Conservation (phyloP, 2,113 vertebrate genomes). For the Coturnix japonica region DNA sequence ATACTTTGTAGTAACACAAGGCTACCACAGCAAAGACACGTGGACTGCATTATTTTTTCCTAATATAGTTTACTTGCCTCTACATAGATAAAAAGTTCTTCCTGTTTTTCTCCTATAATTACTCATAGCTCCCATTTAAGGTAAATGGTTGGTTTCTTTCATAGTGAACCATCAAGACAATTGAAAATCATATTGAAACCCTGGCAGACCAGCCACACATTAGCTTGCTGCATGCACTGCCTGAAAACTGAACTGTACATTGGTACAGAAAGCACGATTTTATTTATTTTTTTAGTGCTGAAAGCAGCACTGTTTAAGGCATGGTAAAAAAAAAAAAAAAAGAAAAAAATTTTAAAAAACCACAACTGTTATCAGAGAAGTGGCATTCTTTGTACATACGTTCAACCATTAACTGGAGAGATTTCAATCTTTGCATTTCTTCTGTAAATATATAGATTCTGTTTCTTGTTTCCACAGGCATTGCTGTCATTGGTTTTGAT, state of each 20-base stretch:
- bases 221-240: neutral
- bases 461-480: neutral
- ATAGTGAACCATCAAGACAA: neutral
- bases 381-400: too few relatives aligned
- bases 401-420: neutral
- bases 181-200: neutral
- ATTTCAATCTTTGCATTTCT: neutral
- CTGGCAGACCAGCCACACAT: neutral
- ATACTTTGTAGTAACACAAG: neutral
- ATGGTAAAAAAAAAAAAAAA: neutral
- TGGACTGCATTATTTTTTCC: neutral
- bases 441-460: neutral
- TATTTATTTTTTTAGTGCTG: neutral
- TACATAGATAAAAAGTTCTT: neutral
- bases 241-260: neutral
- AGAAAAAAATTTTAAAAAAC: neutral
- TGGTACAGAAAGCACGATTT: neutral
- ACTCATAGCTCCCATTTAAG: neutral
- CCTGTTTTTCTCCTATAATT: neutral
- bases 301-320: neutral
- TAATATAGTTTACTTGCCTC: neutral
- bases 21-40: neutral
- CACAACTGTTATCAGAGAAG: neutral
- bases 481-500: neutral
- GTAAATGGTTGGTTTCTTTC: neutral